Conservation (phyloP, 2,797 vertebrate genomes). For the Micrastur ruficollis region DNA sequence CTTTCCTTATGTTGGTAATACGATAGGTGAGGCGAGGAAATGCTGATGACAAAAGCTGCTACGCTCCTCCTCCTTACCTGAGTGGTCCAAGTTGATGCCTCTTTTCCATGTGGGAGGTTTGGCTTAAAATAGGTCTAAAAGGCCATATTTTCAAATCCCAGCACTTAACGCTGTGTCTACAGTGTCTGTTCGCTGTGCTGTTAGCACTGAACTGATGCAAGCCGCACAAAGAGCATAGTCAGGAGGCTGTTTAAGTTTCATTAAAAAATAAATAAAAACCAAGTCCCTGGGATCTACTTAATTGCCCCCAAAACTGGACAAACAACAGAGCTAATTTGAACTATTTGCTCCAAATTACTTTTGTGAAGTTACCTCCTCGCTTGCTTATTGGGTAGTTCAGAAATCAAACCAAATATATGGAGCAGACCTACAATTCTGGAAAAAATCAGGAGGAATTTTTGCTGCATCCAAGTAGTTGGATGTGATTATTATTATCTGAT, state of each 20-base stretch:
- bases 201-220: background rate
- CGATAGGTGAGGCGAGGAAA: background rate
- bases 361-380: background rate
- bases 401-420: background rate
- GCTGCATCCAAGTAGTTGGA: background rate
- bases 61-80: background rate
- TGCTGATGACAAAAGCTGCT: background rate
- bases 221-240: background rate
- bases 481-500: slow-evolving; percentile 9
- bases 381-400: background rate
- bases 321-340: slow-evolving; percentile 18
- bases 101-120: background rate
- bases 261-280: background rate
- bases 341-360: background rate
- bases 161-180: background rate
- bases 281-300: background rate
- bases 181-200: background rate
- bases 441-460: background rate
- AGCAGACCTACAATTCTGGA: background rate
- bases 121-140: background rate
- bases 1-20: background rate
- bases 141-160: background rate
- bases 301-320: background rate
- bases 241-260: background rate
- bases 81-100: background rate